A percentile compares a stretch with the other conserved stretches of the same genome.
Evolutionary conservation across 2,113 vertebrate genomes (phyloP).

Genomic region (pig (Sus scrofa)): T2T-Sscrofa CM000813.6:98013001-98013500

Average conservation of each 20-base stretch:
- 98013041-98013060: not conserved
- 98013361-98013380: not conserved
- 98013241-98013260: not conserved
- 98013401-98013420: not conserved
- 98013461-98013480: not conserved
- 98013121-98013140: not conserved
- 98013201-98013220: not conserved
- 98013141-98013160: not conserved
- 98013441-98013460: not conserved
- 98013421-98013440: not conserved
- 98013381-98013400: not conserved
- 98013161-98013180: not conserved
- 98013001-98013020: not conserved
- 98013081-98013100: not conserved
- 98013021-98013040: not conserved
- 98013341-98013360: not conserved
- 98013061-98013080: not conserved
- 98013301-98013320: not conserved
- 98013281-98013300: not conserved
- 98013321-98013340: not conserved
- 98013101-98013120: constrained; percentile 6
- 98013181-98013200: not conserved
- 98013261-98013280: not conserved
- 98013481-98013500: not conserved
- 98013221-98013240: not conserved